phyloP scores from a whole-genome alignment of 2,888 invertebrate species.

The Timandra comae region DNA sequence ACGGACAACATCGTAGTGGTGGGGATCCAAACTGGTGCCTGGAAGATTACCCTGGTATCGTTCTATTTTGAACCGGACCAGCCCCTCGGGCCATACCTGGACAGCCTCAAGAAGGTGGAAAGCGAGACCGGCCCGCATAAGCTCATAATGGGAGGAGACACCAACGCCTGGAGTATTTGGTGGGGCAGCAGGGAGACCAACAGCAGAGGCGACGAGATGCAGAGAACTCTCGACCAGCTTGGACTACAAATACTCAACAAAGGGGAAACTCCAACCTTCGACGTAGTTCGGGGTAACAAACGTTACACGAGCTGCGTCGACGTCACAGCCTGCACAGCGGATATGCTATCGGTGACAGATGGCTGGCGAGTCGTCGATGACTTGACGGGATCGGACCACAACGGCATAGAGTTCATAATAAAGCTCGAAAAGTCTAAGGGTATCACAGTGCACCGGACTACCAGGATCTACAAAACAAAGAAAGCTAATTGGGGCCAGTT shows the following conservation, averaged over 20 bases:
- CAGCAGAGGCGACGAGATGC: slow-evolving; percentile 9
- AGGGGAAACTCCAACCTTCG: slow-evolving; percentile 22
- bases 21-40: slow-evolving; percentile 6
- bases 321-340: slow-evolving; percentile 19
- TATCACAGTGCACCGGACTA: slow-evolving; percentile 5
- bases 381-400: slow-evolving; percentile 21
- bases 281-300: slow-evolving; percentile 14
- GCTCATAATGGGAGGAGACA: slow-evolving; percentile 2
- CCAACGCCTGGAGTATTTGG: neutral
- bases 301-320: slow-evolving; percentile 19
- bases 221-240: slow-evolving; percentile 8
- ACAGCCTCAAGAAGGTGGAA: slow-evolving; percentile 2
- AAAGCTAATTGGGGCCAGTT: slow-evolving; percentile 21
- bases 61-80: slow-evolving; percentile 15
- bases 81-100: slow-evolving; percentile 11
- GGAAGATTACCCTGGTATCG: slow-evolving; percentile 9
- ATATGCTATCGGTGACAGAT: slow-evolving; percentile 6
- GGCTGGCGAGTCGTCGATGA: slow-evolving; percentile 13
- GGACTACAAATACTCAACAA: slow-evolving; percentile 21
- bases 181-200: neutral
- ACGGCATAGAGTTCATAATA: slow-evolving; percentile 12
- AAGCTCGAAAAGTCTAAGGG: slow-evolving; percentile 4
- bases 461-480: slow-evolving; percentile 13
- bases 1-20: slow-evolving; percentile 8
- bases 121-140: neutral